Percentiles rank a stretch among this genome's conserved stretches.
These are phyloP conservation scores for Botia kubotai DNA, from an alignment of 2,797 vertebrate genomes.

Conservation along the genomic window DNA sequence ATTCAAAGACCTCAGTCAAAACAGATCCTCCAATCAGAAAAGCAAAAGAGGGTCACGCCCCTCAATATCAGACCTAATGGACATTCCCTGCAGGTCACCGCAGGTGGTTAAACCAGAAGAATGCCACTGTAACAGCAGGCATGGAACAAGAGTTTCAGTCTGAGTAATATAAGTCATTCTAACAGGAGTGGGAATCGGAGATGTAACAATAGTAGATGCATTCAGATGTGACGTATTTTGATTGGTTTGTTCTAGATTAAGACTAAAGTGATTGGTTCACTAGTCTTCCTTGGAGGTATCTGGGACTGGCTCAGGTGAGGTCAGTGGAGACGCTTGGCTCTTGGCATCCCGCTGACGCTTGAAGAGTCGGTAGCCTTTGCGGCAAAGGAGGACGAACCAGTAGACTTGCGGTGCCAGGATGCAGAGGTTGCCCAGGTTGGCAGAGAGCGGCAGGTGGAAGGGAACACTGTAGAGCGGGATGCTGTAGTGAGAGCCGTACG, in stretches of 20 bases:
- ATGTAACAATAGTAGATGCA: conserved; percentile 53
- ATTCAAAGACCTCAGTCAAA: conserved; percentile 56
- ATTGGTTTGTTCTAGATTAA: conserved; percentile 9
- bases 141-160: not conserved
- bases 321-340: conserved; percentile 33
- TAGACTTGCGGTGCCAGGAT: conserved; percentile 96
- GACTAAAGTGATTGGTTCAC: conserved; percentile 10
- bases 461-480: conserved; percentile 86
- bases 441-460: conserved; percentile 85
- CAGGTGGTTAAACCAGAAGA: conserved; percentile 13
- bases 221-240: conserved; percentile 30
- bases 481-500: conserved; percentile 84
- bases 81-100: conserved; percentile 13
- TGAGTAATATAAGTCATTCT: conserved; percentile 33
- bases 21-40: conserved; percentile 65
- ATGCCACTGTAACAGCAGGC: conserved; percentile 33
- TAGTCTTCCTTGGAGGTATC: conserved; percentile 67
- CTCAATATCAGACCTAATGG: conserved; percentile 16
- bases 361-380: conserved; percentile 89
- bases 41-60: conserved; percentile 56
- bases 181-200: conserved; percentile 44
- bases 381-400: conserved; percentile 94
- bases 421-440: conserved; percentile 88
- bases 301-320: conserved; percentile 45
- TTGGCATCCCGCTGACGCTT: conserved; percentile 68